These are phyloP conservation scores for Mormyrus lacerda DNA, from an alignment of 2,113 vertebrate genomes.

Conservation along the genomic window DNA sequence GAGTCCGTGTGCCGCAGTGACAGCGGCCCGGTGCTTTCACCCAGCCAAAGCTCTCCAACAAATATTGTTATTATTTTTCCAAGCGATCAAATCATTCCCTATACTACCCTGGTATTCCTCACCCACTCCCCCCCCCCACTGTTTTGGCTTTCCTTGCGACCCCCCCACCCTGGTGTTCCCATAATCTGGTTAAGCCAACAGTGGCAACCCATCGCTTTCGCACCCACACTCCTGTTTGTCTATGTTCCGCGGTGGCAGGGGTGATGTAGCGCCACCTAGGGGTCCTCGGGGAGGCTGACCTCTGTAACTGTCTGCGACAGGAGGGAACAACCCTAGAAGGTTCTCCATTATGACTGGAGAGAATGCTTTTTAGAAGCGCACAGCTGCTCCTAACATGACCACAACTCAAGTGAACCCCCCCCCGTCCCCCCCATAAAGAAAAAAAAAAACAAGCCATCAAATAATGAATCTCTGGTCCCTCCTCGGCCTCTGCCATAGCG, in stretches of 20 bases:
- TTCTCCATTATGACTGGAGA: constrained; percentile 40
- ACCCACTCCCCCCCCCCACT: neutral
- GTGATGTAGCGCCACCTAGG: constrained; percentile 23
- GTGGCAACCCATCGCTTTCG: constrained; percentile 8
- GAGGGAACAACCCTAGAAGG: constrained; percentile 35
- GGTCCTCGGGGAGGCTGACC: constrained; percentile 55
- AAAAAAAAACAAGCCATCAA: neutral
- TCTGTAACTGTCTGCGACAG: constrained; percentile 66
- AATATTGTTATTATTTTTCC: constrained; percentile 48
- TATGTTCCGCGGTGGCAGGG: constrained; percentile 44
- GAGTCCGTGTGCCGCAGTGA: neutral
- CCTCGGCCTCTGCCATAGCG: neutral
- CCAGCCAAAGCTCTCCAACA: constrained; percentile 31
- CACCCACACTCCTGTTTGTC: constrained; percentile 52
- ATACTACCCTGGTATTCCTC: neutral
- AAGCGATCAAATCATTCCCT: constrained; percentile 37
- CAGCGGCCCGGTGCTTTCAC: constrained; percentile 32
- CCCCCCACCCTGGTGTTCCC: neutral
- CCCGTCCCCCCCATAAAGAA: neutral
- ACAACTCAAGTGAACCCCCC: neutral
- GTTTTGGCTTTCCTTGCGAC: neutral
- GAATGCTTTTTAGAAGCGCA: constrained; percentile 38
- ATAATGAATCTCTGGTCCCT: neutral
- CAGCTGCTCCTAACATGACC: too few relatives aligned
- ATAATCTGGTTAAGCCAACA: constrained; percentile 23